Evolutionary conservation across 2,888 invertebrate species (phyloP).

Genomic region (Stenodera caucasica): DNA sequence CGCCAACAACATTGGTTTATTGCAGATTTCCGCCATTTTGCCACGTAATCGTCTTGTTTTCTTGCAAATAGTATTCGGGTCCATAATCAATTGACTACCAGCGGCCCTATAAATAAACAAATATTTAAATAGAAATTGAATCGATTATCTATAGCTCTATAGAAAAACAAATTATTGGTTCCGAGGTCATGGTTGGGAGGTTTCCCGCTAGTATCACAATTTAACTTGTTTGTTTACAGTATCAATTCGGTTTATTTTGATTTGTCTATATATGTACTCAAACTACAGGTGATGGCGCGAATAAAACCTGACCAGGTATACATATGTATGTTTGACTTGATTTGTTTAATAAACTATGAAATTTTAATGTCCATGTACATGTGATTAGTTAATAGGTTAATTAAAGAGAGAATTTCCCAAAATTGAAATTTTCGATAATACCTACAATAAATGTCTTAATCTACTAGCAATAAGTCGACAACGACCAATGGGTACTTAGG

Average conservation of each 20-base stretch:
- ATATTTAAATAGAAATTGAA: neutral
- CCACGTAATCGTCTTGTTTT: conserved; percentile 77
- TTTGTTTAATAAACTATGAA: conserved; percentile 48
- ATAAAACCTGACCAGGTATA: conserved; percentile 38
- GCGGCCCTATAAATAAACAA: conserved; percentile 65
- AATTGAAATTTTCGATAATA: conserved; percentile 39
- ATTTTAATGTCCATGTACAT: conserved; percentile 51
- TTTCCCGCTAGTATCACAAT: conserved; percentile 7
- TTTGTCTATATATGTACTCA: conserved; percentile 9
- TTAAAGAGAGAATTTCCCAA: conserved; percentile 49
- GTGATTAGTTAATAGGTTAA: conserved; percentile 56
- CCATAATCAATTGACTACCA: conserved; percentile 82
- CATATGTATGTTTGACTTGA: conserved; percentile 34
- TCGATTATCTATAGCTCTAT: neutral
- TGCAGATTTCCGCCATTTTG: conserved; percentile 80
- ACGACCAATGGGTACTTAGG: conserved; percentile 42
- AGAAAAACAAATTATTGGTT: conserved; percentile 4
- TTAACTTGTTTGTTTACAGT: conserved; percentile 15
- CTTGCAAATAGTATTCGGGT: conserved; percentile 86
- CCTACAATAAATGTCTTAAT: conserved; percentile 10
- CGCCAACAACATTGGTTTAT: conserved; percentile 77
- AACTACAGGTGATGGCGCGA: conserved; percentile 39
- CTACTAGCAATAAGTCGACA: conserved; percentile 32
- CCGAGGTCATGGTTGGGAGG: neutral
- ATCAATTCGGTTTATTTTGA: conserved; percentile 32